Conservation (phyloP, 2,888 invertebrate genomes). For the Sthenelais limicola region DNA sequence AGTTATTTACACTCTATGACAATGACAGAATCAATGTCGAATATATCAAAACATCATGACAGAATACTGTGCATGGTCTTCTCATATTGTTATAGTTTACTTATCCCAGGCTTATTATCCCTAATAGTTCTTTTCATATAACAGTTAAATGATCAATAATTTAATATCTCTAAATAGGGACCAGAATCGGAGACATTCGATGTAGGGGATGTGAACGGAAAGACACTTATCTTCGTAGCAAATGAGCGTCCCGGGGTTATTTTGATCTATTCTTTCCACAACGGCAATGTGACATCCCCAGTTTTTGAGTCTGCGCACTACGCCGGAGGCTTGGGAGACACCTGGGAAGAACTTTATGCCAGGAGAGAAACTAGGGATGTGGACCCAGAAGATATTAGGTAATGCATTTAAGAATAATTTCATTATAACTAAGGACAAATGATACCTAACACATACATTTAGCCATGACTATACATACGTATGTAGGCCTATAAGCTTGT, state of each 20-base stretch:
- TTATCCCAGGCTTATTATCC: no score
- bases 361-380: slow-evolving; percentile 51
- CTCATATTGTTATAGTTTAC: no score
- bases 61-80: neutral
- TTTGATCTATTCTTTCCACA: slow-evolving; percentile 54
- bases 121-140: neutral
- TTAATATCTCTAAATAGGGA: slow-evolving; percentile 47
- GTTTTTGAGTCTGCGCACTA: slow-evolving; percentile 55
- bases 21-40: neutral
- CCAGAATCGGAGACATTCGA: slow-evolving; percentile 58
- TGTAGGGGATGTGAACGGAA: slow-evolving; percentile 52
- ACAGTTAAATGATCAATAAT: no score
- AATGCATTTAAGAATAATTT: neutral
- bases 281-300: slow-evolving; percentile 47
- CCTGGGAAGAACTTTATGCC: slow-evolving; percentile 52
- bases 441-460: no score
- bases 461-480: no score
- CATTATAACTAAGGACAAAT: no score
- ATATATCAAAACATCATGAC: neutral
- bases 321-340: slow-evolving; percentile 48
- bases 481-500: no score
- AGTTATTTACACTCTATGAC: neutral
- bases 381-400: slow-evolving; percentile 57
- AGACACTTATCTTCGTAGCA: slow-evolving; percentile 56
- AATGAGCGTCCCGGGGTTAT: slow-evolving; percentile 60